Base-by-base conservation (phyloP, 2,888 invertebrate species). In the Nemotelus nigrinus region DNA sequence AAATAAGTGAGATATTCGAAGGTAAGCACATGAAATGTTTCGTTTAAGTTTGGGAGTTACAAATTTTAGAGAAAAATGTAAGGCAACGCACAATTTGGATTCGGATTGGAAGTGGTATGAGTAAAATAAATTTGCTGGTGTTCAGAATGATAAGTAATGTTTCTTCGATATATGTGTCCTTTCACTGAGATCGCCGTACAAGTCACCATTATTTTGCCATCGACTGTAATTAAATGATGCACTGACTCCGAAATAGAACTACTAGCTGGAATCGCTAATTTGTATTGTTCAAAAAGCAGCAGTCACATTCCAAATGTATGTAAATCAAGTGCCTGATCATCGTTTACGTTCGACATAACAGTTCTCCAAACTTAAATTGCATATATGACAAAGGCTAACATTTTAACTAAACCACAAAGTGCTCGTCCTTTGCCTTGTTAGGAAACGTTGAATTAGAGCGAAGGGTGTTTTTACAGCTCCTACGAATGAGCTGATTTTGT, bases 221-320 rank as follows among this genome's bases (percentile, higher is more conserved):
- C 25, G 25, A 25, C 25, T 25, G 25, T 25, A 25, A 25, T 1
- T 53, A 53, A 7, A 10, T 7, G 7, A 53, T 53, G 10, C 53
- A 53, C 53, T 53, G 53, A 10, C 10, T 53, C 10, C 53, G 53
- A 48, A 63, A 76, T 45, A 65, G 67, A 64, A 65, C 43, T 65
- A n/a, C 63, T 10, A 39, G 70, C 58, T 71, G 48, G 53, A 79
- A 76, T 78, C 76, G 76, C 79, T 79, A 79, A 79, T 77, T 79
- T 79, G 74, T 77, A 67, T 77, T 71, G 79, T 78, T 78, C 71
- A 79, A 64, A 79, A 79, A 79, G 79, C 64, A 79, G 65, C 44
- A 77, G 76, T 78, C 76, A 78, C 77, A 79, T 78, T 77, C 67
- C 78, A 53, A 77, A 64, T 48, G 74, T 48, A 74, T 74, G 50